Base-by-base conservation (phyloP, 2,888 invertebrate species). In the Plebejus argus region DNA sequence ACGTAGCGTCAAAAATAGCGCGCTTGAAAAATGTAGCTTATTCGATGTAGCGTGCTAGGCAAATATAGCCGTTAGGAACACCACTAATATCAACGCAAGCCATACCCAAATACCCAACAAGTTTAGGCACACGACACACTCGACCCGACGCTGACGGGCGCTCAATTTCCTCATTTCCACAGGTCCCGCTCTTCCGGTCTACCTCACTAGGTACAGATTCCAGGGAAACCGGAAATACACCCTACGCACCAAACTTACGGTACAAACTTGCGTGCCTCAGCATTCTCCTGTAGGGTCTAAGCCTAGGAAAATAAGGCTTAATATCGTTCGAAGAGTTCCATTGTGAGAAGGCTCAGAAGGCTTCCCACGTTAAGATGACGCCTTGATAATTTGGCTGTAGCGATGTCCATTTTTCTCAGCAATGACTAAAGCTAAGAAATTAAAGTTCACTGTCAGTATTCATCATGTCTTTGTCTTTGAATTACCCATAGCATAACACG, bases 181-280 rank as follows among this genome's bases (percentile, higher is more conserved):
- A 70, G 35, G 35, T 71, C 71, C 35, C 71, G 35, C 71, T 35
- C 18, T 71, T 71, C 71, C 71, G 71, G 71, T 71, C 39, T 39
- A 39, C 71, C 35, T 20, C 71, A 35, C 71, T 35, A 35, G 35
- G 2, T 8, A 7, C 70, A 66, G 66, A 66, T 66, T 23, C 39
- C 35, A 3, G 39, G 33, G n/a, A 39, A 71, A n/a, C 3, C 20
- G 39, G 6, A 71, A n/a, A 71, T 15, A 39, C 35, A 39, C 71
- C 39, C n/a, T 39, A 71, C 4, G n/a, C 39, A 7, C 71, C 20
- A 39, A 71, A n/a, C 35, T 10, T 71, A 71, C 10, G 71, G 39
- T 39, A n/a, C 3, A 39, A n/a, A 18, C n/a, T 71, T 4, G 8
- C 7, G n/a, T 39, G 71, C 5, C 66, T 66, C 28, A 28, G 28